A percentile compares a stretch with the other conserved stretches of the same genome.
Conservation (phyloP, 1,140 invertebrate genomes). For the Heliconius hewitsoni region DNA sequence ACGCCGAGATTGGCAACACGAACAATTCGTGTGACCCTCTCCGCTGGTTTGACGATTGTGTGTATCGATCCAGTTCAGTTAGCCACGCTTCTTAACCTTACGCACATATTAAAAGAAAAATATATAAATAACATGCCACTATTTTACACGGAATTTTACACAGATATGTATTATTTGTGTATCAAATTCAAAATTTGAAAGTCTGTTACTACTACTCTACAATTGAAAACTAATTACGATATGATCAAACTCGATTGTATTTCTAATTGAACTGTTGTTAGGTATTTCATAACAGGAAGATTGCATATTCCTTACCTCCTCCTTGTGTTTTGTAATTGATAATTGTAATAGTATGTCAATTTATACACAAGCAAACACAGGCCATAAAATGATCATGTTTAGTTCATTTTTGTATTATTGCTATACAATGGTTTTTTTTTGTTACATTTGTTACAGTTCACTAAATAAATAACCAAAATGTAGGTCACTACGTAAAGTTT, state of each 20-base stretch:
- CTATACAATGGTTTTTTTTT: too few species aligned
- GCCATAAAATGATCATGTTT: too few species aligned
- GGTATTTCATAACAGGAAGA: too few species aligned
- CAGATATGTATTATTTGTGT: too few species aligned
- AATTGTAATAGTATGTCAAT: too few species aligned
- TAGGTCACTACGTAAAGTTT: not conserved
- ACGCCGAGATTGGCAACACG: constrained; percentile 30
- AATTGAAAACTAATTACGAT: not conserved
- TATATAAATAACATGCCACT: not conserved
- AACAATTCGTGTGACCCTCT: constrained; percentile 51
- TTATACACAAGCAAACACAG: too few species aligned
- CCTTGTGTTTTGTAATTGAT: too few species aligned
- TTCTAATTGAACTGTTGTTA: not conserved
- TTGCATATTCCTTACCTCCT: not conserved
- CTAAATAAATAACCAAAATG: not conserved
- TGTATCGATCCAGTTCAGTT: constrained; percentile 67
- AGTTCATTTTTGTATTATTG: too few species aligned
- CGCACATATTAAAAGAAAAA: not conserved
- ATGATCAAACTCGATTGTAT: not conserved
- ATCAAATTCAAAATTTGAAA: too few species aligned
- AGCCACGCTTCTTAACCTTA: constrained; percentile 66
- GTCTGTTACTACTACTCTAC: not conserved
- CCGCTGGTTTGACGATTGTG: constrained; percentile 58
- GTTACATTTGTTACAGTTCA: not conserved
- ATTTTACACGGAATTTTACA: not conserved